phyloP scores from a whole-genome alignment of 2,888 invertebrate genomes.

The Lacanobia wlatinum region DNA sequence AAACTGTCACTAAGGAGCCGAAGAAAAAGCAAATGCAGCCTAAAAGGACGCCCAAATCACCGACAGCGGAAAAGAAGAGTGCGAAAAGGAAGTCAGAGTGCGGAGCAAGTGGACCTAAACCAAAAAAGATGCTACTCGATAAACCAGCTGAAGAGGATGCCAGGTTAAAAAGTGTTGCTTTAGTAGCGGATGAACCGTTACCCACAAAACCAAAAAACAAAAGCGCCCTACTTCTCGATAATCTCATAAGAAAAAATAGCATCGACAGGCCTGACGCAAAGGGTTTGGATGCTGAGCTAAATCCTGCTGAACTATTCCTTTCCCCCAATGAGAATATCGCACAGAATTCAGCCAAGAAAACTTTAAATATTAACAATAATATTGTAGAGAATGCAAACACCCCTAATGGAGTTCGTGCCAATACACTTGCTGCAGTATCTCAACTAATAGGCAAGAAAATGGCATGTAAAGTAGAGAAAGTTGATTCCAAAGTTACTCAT shows the following conservation, averaged over 20 bases:
- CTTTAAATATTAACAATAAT: conserved; percentile 88
- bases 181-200: conserved; percentile 72
- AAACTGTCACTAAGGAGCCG: conserved; percentile 79
- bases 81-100: conserved; percentile 85
- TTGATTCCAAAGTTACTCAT: conserved; percentile 84
- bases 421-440: conserved; percentile 83
- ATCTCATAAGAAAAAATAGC: conserved; percentile 90
- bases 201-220: conserved; percentile 84
- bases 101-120: conserved; percentile 70
- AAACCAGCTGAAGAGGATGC: conserved; percentile 78
- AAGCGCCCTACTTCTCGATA: conserved; percentile 89
- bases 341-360: conserved; percentile 83
- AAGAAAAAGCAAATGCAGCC: conserved; percentile 79
- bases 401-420: conserved; percentile 80
- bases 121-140: conserved; percentile 80
- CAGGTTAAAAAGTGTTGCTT: conserved; percentile 74
- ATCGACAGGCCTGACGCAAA: conserved; percentile 88
- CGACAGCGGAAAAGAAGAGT: conserved; percentile 83
- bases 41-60: conserved; percentile 78
- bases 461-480: conserved; percentile 83
- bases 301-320: conserved; percentile 88
- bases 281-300: conserved; percentile 82
- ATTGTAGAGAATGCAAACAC: conserved; percentile 81
- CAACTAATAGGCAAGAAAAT: conserved; percentile 86
- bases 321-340: conserved; percentile 81